Evolutionary conservation across 2,888 invertebrate species (phyloP).

Genomic region (Polydrusus pterygomalis): DNA sequence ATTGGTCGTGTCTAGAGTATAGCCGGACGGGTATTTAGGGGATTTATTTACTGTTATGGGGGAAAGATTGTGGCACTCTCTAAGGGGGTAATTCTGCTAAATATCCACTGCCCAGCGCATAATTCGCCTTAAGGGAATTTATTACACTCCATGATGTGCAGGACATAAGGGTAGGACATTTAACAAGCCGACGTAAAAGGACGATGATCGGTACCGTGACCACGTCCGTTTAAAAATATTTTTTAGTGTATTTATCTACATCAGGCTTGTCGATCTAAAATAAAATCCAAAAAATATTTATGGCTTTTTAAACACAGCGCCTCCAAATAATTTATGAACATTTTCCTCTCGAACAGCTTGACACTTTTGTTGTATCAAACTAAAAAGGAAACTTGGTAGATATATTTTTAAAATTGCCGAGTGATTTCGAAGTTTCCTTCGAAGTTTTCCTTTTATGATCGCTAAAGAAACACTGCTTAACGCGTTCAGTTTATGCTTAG

Average conservation of each 20-base stretch:
- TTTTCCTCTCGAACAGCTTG: conserved; percentile 29
- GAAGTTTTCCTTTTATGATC: conserved; percentile 12
- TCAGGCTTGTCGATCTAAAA: conserved; percentile 21
- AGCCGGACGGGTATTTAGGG: conserved; percentile 15
- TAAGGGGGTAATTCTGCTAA: neutral
- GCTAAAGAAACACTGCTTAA: conserved; percentile 3
- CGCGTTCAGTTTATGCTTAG: conserved; percentile 8
- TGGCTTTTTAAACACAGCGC: conserved; percentile 39
- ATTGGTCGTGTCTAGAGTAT: conserved; percentile 17
- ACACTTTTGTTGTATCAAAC: conserved; percentile 37
- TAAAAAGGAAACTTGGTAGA: conserved; percentile 28
- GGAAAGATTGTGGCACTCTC: neutral
- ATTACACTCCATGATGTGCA: no score
- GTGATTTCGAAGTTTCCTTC: neutral
- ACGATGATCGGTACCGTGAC: no score
- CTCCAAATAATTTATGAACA: conserved; percentile 18
- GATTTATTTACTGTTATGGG: conserved; percentile 10
- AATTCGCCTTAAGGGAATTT: no score
- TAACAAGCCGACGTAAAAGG: no score
- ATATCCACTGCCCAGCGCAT: neutral
- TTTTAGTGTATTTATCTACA: no score
- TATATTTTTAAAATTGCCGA: conserved; percentile 13
- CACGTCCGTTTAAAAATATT: no score
- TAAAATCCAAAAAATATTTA: conserved; percentile 32
- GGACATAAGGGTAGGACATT: no score